phyloP scores from a whole-genome alignment of 2,888 invertebrate species.

The Formica aserva region DNA sequence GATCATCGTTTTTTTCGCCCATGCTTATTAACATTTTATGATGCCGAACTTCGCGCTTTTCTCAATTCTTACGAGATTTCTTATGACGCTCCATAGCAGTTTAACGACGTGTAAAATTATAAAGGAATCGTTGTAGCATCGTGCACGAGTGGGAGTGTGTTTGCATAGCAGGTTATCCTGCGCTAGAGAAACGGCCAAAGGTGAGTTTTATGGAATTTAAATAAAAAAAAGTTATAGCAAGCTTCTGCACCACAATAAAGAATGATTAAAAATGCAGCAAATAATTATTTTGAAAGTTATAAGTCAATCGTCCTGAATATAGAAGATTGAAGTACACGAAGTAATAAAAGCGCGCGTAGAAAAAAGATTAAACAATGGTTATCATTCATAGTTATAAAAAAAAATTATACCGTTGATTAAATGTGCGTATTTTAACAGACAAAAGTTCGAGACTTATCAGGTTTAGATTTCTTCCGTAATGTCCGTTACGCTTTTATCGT shows the following conservation, averaged over 20 bases:
- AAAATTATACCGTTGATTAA: background rate
- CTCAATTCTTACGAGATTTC: conserved; percentile 17
- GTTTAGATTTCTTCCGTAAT: background rate
- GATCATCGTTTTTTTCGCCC: background rate
- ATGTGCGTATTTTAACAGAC: background rate
- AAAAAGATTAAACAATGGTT: background rate
- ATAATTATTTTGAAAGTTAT: background rate
- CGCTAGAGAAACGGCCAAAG: background rate
- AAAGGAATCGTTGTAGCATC: conserved; percentile 8
- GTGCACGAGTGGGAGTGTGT: conserved; percentile 23
- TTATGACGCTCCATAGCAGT: conserved; percentile 1
- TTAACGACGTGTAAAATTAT: conserved; percentile 24
- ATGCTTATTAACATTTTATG: conserved; percentile 22
- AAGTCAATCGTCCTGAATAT: background rate
- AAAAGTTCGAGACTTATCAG: background rate
- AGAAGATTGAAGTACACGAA: background rate
- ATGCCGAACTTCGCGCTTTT: conserved; percentile 32
- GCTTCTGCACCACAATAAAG: conserved; percentile 26
- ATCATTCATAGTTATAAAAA: background rate
- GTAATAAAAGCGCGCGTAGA: background rate
- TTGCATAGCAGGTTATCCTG: conserved; percentile 28
- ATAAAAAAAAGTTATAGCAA: conserved; percentile 7
- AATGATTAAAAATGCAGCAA: background rate
- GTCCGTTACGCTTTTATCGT: conserved; percentile 16
- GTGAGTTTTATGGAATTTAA: conserved; percentile 32